Conservation (phyloP, 2,888 invertebrate genomes). For the Ophion ventricosus region DNA sequence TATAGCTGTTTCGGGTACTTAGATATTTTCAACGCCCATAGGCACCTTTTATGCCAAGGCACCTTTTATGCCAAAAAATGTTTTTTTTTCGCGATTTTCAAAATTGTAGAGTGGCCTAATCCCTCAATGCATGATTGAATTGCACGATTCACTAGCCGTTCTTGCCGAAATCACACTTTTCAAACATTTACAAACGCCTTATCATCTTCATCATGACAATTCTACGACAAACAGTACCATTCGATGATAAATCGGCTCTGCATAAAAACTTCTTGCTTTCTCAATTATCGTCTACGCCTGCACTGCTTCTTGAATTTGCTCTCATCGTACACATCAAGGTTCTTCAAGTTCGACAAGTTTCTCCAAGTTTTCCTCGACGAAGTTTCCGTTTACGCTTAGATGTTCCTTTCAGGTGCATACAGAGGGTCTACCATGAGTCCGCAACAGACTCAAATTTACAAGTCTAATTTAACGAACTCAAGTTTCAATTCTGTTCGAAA, state of each 20-base stretch:
- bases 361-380: slow-evolving; percentile 36
- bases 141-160: background rate
- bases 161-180: background rate
- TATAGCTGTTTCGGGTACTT: too few species aligned
- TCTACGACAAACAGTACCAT: background rate
- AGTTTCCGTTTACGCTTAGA: slow-evolving; percentile 30
- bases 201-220: background rate
- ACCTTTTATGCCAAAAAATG: too few species aligned
- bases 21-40: too few species aligned
- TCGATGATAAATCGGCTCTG: background rate
- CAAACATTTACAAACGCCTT: background rate
- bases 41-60: too few species aligned
- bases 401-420: slow-evolving; percentile 29
- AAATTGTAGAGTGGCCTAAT: too few species aligned
- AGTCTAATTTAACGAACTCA: slow-evolving; percentile 30
- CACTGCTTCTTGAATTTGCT: slow-evolving; percentile 8
- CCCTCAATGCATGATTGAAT: background rate
- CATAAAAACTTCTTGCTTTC: background rate
- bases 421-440: background rate
- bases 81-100: background rate
- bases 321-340: slow-evolving; percentile 1
- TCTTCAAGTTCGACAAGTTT: slow-evolving; percentile 20
- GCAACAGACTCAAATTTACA: slow-evolving; percentile 16
- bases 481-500: slow-evolving; percentile 32
- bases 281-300: background rate